Base-by-base conservation (phyloP, 2,888 invertebrate genomes). In the Sialis lutaria region DNA sequence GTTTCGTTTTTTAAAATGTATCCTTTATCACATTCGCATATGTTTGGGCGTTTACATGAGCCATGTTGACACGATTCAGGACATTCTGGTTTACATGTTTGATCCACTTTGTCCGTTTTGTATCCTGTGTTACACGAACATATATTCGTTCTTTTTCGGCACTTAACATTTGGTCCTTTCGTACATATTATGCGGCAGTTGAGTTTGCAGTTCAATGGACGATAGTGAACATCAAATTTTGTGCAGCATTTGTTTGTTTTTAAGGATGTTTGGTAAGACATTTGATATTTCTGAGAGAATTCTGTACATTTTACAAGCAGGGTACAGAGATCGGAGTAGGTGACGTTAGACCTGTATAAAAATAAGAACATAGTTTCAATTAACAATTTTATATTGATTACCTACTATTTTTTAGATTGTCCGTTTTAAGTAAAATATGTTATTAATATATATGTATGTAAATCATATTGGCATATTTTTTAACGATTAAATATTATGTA, bases 131-230 rank as follows among this genome's bases (percentile, higher is more conserved):
- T 37, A 52, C 67, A 67, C 32, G 62, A 59, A 51, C 68, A 68
- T 30, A 53, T 56, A 48, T 66, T 59, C 6, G 67, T 65, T 8
- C 31, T 51, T 49, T 65, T 67, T 56, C 80, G 80, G n/a, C 67
- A 59, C 55, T 81, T 81, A 2, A 61, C 63, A 54, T 79, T 73
- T 1, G 72, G 71, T 1, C 67, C 65, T 39, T 67, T 65, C 48
- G 57, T 51, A 39, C 60, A 54, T 34, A 50, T 48, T 6, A 55
- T 52, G 49, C 59, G 57, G 5, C 46, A 51, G 2, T 55, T 57
- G 33, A 58, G 54, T 0, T 49, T 45, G 37, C 56, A 59, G n/a
- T 52, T 54, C 33, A 46, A 47, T 6, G 51, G 43, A 46, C 57
- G 57, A 13, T 52, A 13, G 2, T 56, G 57, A 42, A 42, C 35